phyloP scores from a whole-genome alignment of 2,113 vertebrate genomes.

The Pluvialis apricaria region DNA sequence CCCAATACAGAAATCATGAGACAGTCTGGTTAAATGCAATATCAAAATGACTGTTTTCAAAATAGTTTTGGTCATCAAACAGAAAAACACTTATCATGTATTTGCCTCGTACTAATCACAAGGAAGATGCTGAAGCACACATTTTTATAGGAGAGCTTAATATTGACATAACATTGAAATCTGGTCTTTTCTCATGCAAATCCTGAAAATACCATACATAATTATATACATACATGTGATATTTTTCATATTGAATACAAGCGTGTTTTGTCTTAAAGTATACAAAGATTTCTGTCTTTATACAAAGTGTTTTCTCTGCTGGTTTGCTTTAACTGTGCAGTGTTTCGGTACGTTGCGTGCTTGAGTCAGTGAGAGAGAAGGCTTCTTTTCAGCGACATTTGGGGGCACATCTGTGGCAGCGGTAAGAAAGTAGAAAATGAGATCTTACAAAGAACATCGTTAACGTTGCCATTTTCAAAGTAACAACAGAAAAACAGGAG shows the following conservation, averaged over 20 bases:
- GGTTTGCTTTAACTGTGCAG: background rate
- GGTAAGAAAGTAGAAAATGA: slow-evolving; percentile 56
- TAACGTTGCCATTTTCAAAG: slow-evolving; percentile 46
- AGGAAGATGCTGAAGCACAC: background rate
- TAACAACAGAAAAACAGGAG: background rate
- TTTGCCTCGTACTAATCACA: background rate
- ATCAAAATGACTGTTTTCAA: background rate
- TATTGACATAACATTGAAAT: background rate
- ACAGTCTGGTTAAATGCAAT: background rate
- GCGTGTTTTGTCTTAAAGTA: background rate
- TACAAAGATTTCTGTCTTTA: background rate
- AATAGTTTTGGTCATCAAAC: background rate
- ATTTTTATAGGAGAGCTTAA: background rate
- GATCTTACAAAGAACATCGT: slow-evolving; percentile 54
- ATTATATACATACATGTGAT: background rate
- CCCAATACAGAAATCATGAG: background rate
- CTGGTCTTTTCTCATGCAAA: background rate
- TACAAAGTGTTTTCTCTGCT: background rate
- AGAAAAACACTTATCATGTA: background rate
- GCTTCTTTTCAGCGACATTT: background rate
- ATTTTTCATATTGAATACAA: background rate
- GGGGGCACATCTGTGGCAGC: slow-evolving; percentile 33
- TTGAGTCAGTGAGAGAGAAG: background rate
- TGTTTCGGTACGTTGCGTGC: background rate
- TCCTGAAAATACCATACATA: background rate